A percentile compares a stretch with the other conserved stretches of the same genome.
phyloP scores from a whole-genome alignment of 2,113 vertebrate species.

The Lagenorhynchus albirostris region DNA sequence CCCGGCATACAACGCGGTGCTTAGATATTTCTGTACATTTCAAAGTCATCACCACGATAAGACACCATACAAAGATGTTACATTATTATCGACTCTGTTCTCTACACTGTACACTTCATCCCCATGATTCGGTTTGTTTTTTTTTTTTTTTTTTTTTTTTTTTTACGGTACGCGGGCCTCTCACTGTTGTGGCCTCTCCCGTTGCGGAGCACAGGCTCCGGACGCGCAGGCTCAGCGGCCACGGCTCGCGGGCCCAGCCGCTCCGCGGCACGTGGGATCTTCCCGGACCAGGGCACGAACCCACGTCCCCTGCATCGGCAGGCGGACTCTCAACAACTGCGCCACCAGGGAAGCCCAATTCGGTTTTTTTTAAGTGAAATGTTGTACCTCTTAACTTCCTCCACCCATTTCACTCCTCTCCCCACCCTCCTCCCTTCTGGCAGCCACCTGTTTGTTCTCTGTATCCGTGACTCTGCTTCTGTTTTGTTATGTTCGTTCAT shows the following conservation, averaged over 20 bases:
- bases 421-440: not conserved
- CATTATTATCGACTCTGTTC: not conserved
- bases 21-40: not conserved
- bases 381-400: not conserved
- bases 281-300: too few species aligned
- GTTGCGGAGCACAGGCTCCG: too few species aligned
- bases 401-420: not conserved
- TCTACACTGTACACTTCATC: not conserved
- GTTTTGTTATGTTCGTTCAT: not conserved
- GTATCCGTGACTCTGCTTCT: not conserved
- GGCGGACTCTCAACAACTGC: too few species aligned
- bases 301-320: too few species aligned
- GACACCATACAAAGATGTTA: not conserved
- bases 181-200: too few species aligned
- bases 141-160: too few species aligned
- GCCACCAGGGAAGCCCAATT: too few species aligned
- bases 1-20: not conserved
- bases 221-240: too few species aligned
- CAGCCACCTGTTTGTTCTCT: not conserved
- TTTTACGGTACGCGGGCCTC: too few species aligned
- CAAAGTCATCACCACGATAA: not conserved
- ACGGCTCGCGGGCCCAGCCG: too few species aligned
- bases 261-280: too few species aligned
- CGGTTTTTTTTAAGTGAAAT: too few species aligned
- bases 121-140: accelerated